phyloP scores from a whole-genome alignment of 2,888 invertebrate species.

The Bedellia somnulentella region DNA sequence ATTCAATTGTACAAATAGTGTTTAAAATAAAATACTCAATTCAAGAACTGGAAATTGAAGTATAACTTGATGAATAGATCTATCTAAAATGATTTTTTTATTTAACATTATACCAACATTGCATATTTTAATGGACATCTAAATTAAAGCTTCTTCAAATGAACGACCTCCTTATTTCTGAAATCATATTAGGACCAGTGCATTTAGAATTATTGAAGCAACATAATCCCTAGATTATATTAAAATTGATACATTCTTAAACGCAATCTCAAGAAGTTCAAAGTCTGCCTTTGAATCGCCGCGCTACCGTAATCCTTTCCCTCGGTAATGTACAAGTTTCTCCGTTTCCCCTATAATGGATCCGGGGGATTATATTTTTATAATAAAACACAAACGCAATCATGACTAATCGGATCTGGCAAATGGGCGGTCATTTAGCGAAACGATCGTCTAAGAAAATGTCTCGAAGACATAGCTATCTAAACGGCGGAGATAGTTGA shows the following conservation, averaged over 20 bases:
- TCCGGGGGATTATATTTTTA: constrained; percentile 54
- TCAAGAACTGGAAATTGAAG: too few relatives aligned
- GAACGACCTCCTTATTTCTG: too few relatives aligned
- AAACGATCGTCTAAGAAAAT: constrained; percentile 44
- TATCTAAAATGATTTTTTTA: too few relatives aligned
- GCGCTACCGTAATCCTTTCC: constrained; percentile 41
- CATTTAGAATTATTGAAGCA: too few relatives aligned
- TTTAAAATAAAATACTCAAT: too few relatives aligned
- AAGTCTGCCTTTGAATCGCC: constrained; percentile 44
- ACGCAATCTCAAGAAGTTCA: constrained; percentile 39
- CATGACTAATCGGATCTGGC: constrained; percentile 56
- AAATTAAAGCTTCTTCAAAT: too few relatives aligned
- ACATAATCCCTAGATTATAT: constrained; percentile 42
- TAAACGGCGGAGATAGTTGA: constrained; percentile 59
- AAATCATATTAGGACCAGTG: too few relatives aligned
- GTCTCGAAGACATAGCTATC: constrained; percentile 56
- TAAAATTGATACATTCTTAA: constrained; percentile 26
- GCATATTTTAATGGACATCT: too few relatives aligned
- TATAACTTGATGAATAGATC: too few relatives aligned
- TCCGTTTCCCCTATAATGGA: too few relatives aligned
- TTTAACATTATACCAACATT: too few relatives aligned
- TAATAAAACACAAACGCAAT: constrained; percentile 51
- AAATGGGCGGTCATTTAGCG: constrained; percentile 53
- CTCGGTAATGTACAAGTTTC: constrained; percentile 20
- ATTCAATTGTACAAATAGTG: too few relatives aligned